A percentile compares a stretch with the other conserved stretches of the same genome.
phyloP scores from a whole-genome alignment of 2,888 invertebrate species.

The Bembecia ichneumoniformis region DNA sequence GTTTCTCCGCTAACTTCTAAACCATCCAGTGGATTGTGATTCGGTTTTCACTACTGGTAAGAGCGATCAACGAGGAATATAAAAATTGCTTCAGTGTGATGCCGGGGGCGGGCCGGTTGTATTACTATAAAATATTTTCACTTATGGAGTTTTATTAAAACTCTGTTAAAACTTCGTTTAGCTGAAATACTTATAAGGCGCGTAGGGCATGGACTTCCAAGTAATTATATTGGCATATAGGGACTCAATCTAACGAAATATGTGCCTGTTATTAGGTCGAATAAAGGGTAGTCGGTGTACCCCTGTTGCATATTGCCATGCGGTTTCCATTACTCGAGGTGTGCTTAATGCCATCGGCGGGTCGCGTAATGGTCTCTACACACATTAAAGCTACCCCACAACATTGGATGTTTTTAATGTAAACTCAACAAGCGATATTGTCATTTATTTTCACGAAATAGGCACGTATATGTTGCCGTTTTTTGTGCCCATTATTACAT shows the following conservation, averaged over 20 bases:
- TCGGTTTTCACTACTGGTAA: no score
- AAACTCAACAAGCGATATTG: slow-evolving; percentile 53
- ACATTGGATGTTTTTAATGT: slow-evolving; percentile 45
- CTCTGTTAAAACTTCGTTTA: no score
- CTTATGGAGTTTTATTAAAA: no score
- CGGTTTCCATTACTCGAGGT: slow-evolving; percentile 58
- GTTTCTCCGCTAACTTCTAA: no score
- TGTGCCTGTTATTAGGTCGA: slow-evolving; percentile 11
- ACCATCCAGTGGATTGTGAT: no score
- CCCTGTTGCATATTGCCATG: slow-evolving; percentile 47
- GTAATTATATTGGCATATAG: neutral
- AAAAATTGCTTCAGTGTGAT: no score
- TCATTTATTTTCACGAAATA: slow-evolving; percentile 48
- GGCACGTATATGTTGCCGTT: slow-evolving; percentile 37
- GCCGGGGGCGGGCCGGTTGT: no score
- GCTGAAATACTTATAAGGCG: no score
- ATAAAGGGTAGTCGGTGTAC: slow-evolving; percentile 29
- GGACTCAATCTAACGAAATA: slow-evolving; percentile 7
- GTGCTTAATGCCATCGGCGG: slow-evolving; percentile 46
- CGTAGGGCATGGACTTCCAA: no score
- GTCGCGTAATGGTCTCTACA: slow-evolving; percentile 48
- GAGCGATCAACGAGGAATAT: no score
- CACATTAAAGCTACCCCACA: slow-evolving; percentile 55
- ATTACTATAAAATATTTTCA: no score
- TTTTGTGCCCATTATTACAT: slow-evolving; percentile 38